Conservation (phyloP, 1,140 invertebrate genomes). For the Drosophila prosaltans region DNA sequence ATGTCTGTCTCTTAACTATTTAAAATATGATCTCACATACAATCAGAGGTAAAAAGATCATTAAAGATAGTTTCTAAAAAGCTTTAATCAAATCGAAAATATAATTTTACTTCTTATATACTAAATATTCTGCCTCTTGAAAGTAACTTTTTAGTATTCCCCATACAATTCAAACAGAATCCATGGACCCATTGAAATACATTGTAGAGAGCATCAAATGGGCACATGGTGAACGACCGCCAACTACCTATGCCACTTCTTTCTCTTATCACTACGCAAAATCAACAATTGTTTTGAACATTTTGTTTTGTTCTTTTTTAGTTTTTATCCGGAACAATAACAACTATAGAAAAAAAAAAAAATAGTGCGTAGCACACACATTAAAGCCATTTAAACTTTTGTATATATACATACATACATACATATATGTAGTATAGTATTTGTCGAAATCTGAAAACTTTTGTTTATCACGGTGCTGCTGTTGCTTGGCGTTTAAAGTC, state of each 20-base stretch:
- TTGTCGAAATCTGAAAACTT: slow-evolving; percentile 5
- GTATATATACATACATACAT: no score
- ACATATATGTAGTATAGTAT: background rate
- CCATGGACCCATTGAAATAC: background rate
- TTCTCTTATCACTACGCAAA: slow-evolving; percentile 36
- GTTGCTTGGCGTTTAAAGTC: background rate
- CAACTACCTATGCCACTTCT: background rate
- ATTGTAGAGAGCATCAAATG: background rate
- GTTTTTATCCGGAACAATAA: slow-evolving; percentile 15
- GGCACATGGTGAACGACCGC: background rate
- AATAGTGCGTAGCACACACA: slow-evolving; percentile 33
- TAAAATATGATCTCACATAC: no score
- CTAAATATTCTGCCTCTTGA: no score
- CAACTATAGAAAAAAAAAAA: background rate
- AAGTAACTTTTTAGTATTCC: no score
- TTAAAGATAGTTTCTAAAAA: no score
- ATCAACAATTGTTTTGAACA: slow-evolving; percentile 39
- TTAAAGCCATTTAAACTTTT: background rate
- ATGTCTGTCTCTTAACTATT: no score
- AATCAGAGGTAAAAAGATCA: no score
- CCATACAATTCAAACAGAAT: background rate
- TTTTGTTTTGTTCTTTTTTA: slow-evolving; percentile 9
- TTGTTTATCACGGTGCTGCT: background rate
- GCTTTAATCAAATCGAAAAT: no score
- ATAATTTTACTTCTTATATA: no score